Conservation (phyloP, 2,797 vertebrate genomes). For the Micropoecilia bifurca region DNA sequence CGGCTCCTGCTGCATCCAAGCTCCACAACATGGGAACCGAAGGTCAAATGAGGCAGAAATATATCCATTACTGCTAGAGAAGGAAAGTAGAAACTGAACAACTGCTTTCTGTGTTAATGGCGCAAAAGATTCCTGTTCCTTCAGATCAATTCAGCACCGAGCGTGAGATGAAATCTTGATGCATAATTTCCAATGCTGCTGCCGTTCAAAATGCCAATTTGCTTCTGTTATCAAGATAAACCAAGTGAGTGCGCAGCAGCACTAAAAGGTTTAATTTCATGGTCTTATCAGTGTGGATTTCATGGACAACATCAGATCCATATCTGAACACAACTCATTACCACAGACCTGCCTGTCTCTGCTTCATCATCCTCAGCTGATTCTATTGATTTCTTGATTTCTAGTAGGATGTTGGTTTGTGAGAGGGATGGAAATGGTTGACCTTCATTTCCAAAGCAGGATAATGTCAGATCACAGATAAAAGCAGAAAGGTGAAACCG, state of each 20-base stretch:
- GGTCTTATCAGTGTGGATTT: conserved; percentile 59
- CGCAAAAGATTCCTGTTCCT: not conserved
- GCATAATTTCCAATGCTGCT: conserved; percentile 48
- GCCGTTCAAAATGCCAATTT: conserved; percentile 63
- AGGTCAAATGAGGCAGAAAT: conserved; percentile 38
- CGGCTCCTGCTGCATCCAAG: conserved; percentile 42
- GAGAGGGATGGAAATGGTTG: conserved; percentile 40
- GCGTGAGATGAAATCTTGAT: conserved; percentile 50
- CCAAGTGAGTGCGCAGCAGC: conserved; percentile 24
- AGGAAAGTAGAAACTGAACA: conserved; percentile 14
- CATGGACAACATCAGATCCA: conserved; percentile 49
- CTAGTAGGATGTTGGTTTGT: conserved; percentile 12
- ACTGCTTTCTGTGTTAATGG: conserved; percentile 13
- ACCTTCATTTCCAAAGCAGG: conserved; percentile 41
- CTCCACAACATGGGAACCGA: conserved; percentile 27
- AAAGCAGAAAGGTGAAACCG: not conserved
- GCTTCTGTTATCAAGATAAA: conserved; percentile 53
- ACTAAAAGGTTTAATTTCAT: conserved; percentile 63
- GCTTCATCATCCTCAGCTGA: conserved; percentile 55
- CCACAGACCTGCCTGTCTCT: conserved; percentile 21
- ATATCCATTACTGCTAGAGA: not conserved
- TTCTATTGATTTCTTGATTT: conserved; percentile 55
- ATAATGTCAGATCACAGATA: conserved; percentile 1
- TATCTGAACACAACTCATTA: conserved; percentile 50
- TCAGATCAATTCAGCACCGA: conserved; percentile 5